Percentiles rank a stretch among this genome's conserved stretches.
Evolutionary conservation across 2,113 vertebrate species (phyloP).

Genomic region (Proteles cristata): DNA sequence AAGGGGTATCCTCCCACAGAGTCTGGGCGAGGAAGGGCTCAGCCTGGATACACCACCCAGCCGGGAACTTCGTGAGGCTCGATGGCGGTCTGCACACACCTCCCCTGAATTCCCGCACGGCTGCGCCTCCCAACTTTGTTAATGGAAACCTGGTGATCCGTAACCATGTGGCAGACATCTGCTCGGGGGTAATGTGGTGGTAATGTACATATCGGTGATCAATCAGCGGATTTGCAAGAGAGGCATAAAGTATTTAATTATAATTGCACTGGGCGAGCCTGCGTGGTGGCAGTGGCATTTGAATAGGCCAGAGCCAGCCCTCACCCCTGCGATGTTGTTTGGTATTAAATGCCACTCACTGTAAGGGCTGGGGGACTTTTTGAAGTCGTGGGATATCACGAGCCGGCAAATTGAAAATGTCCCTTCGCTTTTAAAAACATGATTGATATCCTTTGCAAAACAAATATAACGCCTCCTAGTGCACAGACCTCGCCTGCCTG

Average conservation of each 20-base stretch:
- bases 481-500: conserved; percentile 72
- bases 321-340: conserved; percentile 94
- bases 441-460: conserved; percentile 96
- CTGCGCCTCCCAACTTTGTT: conserved; percentile 92
- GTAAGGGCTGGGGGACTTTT: conserved; percentile 92
- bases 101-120: conserved; percentile 80
- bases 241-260: conserved; percentile 98
- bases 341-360: conserved; percentile 99
- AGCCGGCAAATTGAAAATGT: conserved; percentile 96
- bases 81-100: conserved; percentile 93
- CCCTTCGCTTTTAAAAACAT: conserved; percentile 90
- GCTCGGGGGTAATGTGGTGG: conserved; percentile 94
- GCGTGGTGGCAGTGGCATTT: conserved; percentile 91
- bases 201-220: conserved; percentile 95
- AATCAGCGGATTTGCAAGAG: conserved; percentile 98
- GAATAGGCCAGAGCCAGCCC: conserved; percentile 97
- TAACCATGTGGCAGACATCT: conserved; percentile 91
- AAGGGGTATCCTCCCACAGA: neutral
- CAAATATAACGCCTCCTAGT: conserved; percentile 87
- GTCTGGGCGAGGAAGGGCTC: neutral
- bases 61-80: conserved; percentile 81
- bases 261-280: conserved; percentile 90
- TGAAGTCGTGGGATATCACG: conserved; percentile 90
- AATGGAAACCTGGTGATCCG: conserved; percentile 99
- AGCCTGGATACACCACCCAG: neutral